These are phyloP conservation scores for Zaprionus ghesquierei DNA, from an alignment of 1,140 invertebrate species.

Conservation along the genomic window DNA sequence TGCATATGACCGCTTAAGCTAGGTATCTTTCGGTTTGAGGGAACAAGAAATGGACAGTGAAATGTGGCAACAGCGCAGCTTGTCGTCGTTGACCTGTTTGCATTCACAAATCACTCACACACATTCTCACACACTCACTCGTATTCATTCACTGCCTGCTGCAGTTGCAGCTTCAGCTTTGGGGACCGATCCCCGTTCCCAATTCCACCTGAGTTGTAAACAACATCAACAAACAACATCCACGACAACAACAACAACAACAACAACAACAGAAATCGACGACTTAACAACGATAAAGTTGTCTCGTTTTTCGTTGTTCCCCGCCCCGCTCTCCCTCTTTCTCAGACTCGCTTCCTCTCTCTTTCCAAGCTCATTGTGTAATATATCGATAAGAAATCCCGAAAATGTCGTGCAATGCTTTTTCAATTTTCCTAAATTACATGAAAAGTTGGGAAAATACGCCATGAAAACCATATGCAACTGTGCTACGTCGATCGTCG, in stretches of 20 bases:
- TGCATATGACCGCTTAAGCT: slow-evolving; percentile 4
- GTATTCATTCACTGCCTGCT: slow-evolving; percentile 3
- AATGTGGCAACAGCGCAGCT: slow-evolving; percentile 32
- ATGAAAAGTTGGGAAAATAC: slow-evolving; percentile 65
- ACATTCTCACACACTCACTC: slow-evolving; percentile 2
- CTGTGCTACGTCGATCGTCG: background rate
- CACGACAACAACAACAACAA: background rate
- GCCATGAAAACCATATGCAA: background rate
- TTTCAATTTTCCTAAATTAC: slow-evolving; percentile 71
- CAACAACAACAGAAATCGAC: slow-evolving; percentile 2
- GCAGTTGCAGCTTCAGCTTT: slow-evolving; percentile 5
- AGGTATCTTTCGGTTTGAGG: background rate
- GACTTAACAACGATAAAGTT: slow-evolving; percentile 29
- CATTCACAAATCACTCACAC: slow-evolving; percentile 10
- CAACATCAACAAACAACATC: slow-evolving; percentile 28
- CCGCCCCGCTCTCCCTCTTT: background rate
- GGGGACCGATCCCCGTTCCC: slow-evolving; percentile 14
- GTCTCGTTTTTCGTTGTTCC: slow-evolving; percentile 12
- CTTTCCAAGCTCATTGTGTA: slow-evolving; percentile 48
- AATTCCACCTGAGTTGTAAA: slow-evolving; percentile 30
- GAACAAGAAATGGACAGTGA: slow-evolving; percentile 26
- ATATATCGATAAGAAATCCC: slow-evolving; percentile 36
- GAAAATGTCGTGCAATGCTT: slow-evolving; percentile 63
- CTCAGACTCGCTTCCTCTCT: background rate
- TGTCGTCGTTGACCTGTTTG: slow-evolving; percentile 28